These are phyloP conservation scores for Tinea trinotella DNA, from an alignment of 2,888 invertebrate genomes.

Conservation along the genomic window DNA sequence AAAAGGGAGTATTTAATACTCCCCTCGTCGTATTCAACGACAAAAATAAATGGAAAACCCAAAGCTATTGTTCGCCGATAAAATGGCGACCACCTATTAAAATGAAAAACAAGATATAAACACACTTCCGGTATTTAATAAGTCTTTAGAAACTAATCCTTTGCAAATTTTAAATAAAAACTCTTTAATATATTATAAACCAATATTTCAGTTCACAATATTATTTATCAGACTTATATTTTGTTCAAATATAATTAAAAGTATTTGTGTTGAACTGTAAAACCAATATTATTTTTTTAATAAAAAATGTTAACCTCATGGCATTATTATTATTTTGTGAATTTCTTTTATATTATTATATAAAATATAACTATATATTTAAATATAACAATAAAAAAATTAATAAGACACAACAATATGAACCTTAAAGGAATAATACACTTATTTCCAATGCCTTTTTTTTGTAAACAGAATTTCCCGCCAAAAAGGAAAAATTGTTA, in stretches of 20 bases:
- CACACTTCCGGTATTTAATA: constrained; percentile 52
- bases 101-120: constrained; percentile 22
- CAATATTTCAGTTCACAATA: too few species aligned
- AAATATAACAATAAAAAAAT: too few species aligned
- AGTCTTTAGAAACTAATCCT: background rate
- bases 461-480: background rate
- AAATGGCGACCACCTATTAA: constrained; percentile 78
- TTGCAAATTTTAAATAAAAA: background rate
- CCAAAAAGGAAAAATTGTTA: background rate
- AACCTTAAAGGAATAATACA: too few species aligned
- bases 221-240: background rate
- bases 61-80: constrained; percentile 74
- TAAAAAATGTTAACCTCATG: too few species aligned
- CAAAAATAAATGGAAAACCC: constrained; percentile 47
- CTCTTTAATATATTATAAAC: background rate
- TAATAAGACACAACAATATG: too few species aligned
- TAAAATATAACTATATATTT: too few species aligned
- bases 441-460: too few species aligned
- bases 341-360: too few species aligned
- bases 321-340: too few species aligned
- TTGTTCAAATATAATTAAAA: background rate
- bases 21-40: constrained; percentile 80
- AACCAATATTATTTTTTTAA: background rate
- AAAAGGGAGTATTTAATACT: constrained; percentile 74
- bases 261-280: background rate